These are phyloP conservation scores for Streptopelia turtur DNA, from an alignment of 2,797 vertebrate genomes.

Conservation along the genomic window DNA sequence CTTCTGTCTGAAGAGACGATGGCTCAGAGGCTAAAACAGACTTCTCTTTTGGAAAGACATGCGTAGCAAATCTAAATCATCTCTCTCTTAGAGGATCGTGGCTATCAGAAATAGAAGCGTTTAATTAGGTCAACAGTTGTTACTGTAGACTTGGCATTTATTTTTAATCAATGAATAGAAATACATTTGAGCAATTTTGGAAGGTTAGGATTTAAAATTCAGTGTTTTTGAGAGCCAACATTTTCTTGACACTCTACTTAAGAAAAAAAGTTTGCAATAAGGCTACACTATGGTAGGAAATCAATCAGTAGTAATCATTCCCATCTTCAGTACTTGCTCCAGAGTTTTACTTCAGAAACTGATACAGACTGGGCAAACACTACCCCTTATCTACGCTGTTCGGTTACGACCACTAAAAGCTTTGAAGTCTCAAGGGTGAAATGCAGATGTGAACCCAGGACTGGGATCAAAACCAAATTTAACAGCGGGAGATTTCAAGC, in stretches of 20 bases:
- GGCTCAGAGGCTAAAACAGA: neutral
- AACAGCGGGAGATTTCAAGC: conserved; percentile 14
- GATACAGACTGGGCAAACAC: neutral
- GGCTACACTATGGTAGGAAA: neutral
- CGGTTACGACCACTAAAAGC: neutral
- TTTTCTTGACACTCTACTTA: neutral
- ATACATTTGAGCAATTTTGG: neutral
- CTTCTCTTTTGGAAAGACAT: neutral
- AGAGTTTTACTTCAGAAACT: neutral
- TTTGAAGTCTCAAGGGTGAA: neutral
- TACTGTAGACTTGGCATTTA: neutral
- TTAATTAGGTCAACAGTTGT: neutral
- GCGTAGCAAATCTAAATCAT: neutral
- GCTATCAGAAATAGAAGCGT: neutral
- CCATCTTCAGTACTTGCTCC: neutral
- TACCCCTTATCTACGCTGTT: neutral
- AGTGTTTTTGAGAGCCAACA: neutral
- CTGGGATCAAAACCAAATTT: conserved; percentile 25
- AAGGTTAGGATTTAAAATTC: neutral
- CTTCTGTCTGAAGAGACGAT: neutral
- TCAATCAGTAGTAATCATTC: neutral
- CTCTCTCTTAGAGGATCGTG: neutral
- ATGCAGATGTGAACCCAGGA: neutral
- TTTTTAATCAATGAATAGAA: neutral
- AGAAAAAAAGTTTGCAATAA: neutral